These are phyloP conservation scores for Cherax destructor DNA, from an alignment of 1,140 invertebrate genomes.

Conservation along the genomic window DNA sequence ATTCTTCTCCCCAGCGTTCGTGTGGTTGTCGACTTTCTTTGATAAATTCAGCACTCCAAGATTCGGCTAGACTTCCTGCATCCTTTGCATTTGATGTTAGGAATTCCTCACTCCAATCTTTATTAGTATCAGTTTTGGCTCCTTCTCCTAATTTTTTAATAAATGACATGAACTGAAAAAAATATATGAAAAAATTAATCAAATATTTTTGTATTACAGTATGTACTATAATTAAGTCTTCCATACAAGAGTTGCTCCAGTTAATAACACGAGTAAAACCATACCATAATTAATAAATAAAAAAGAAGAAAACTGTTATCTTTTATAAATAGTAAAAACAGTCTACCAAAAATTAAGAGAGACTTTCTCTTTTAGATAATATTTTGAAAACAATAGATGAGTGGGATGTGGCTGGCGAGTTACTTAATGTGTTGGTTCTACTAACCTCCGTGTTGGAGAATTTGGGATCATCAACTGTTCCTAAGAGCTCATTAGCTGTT, in stretches of 20 bases:
- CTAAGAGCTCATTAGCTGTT: slow-evolving; percentile 79
- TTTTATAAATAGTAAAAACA: too few relatives aligned
- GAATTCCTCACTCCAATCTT: slow-evolving; percentile 80
- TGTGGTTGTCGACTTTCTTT: slow-evolving; percentile 42
- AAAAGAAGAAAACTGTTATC: too few relatives aligned
- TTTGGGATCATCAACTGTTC: slow-evolving; percentile 80
- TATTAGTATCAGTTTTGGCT: slow-evolving; percentile 74
- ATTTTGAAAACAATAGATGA: too few relatives aligned
- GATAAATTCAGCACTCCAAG: slow-evolving; percentile 72
- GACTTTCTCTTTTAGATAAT: too few relatives aligned
- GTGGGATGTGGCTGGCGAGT: too few relatives aligned
- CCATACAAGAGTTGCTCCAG: too few relatives aligned
- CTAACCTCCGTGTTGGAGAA: slow-evolving; percentile 82
- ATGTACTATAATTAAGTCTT: too few relatives aligned
- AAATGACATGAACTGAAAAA: slow-evolving; percentile 87
- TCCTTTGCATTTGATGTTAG: slow-evolving; percentile 29
- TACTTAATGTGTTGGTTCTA: neutral
- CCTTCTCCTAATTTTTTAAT: slow-evolving; percentile 86
- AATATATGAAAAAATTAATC: too few relatives aligned
- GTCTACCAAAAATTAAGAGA: too few relatives aligned
- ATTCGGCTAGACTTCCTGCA: slow-evolving; percentile 65
- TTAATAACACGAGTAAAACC: too few relatives aligned
- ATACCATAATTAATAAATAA: too few relatives aligned
- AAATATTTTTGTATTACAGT: too few relatives aligned
- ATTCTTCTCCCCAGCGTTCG: slow-evolving; percentile 72